Percentiles rank a stretch among this genome's conserved stretches.
Evolutionary conservation across 2,113 vertebrate genomes (phyloP).

Genomic region (Synchiropus splendidus): DNA sequence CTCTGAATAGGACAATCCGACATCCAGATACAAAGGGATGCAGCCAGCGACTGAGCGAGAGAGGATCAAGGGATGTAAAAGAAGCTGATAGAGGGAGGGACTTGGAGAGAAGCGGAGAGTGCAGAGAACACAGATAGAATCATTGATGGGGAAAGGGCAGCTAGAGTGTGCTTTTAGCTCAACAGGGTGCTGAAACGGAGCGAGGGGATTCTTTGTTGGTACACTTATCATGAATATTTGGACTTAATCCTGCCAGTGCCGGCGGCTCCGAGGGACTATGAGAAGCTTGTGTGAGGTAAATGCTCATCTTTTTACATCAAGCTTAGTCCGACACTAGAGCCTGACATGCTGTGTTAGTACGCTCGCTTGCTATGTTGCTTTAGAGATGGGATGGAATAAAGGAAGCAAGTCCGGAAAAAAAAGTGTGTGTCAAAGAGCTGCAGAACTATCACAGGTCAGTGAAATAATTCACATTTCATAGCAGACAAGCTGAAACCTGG

Average conservation of each 20-base stretch:
- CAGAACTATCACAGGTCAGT: too few relatives aligned
- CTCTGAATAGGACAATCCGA: background rate
- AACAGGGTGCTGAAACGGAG: constrained; percentile 7
- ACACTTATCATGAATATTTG: constrained; percentile 3
- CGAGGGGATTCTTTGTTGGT: background rate
- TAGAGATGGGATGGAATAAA: too few relatives aligned
- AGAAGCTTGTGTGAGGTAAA: constrained; percentile 20
- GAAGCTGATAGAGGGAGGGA: background rate
- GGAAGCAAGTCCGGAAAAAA: too few relatives aligned
- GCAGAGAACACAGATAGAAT: constrained; percentile 7
- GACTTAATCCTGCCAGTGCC: constrained; percentile 6
- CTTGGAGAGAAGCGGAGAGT: constrained; percentile 2
- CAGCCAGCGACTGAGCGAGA: background rate
- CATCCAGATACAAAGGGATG: background rate
- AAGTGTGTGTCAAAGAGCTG: too few relatives aligned
- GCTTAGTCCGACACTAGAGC: constrained; percentile 1
- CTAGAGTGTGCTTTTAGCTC: constrained; percentile 10
- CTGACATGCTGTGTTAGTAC: too few relatives aligned
- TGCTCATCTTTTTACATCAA: constrained; percentile 9
- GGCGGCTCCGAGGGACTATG: constrained; percentile 11
- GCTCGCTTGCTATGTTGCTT: too few relatives aligned
- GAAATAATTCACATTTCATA: too few relatives aligned
- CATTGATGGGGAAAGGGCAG: constrained; percentile 5
- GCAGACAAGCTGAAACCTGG: too few relatives aligned
- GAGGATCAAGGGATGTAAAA: background rate